Base-by-base conservation (phyloP, 2,797 vertebrate species). In the Characodon lateralis region DNA sequence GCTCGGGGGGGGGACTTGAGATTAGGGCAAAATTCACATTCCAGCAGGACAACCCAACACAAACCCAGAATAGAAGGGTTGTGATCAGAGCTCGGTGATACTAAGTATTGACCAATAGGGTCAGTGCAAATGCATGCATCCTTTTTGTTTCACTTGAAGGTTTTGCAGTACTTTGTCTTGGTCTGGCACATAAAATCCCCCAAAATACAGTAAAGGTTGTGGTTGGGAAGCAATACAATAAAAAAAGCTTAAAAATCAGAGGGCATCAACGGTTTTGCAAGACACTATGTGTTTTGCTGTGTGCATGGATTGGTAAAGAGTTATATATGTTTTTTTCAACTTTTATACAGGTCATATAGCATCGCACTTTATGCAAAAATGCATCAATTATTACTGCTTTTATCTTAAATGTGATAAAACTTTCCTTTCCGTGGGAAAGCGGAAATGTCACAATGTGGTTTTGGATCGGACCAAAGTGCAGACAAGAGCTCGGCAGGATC, bases 301-400 rank as follows among this genome's bases (percentile, higher is more conserved):
- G 1, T 20, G 39, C 31, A 28, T 71, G 20, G 14, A 77, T 78
- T 9, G 39, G 8, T 31, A 69, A 58, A 71, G 0, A 39, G 24
- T 26, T 53, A 72, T 58, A 70, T 46, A 39, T 20, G 31, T 7
- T 20, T 18, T 14, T 22, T 73, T 51, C 2, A 31, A 68, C 73
- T n/a, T 48, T 66, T 55, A 66, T 76, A 41, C 85, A 83, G 77
- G 56, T 83, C 74, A 79, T 79, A 68, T 85, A 70, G 69, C 77
- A 76, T 87, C 48, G 73, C 76, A 56, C 70, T 61, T 58, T 83
- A 65, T 72, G 78, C 59, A 63, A 31, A 31, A 18, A 20, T 9
- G 35, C 16, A 63, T 10, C 2, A 63, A 63, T 35, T 22, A 16
- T 18, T 61, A 14, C 26, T 2, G 16, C 3, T 28, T 31, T 28